Base-by-base conservation (phyloP, 1,140 invertebrate species). In the Procambarus virginalis region DNA sequence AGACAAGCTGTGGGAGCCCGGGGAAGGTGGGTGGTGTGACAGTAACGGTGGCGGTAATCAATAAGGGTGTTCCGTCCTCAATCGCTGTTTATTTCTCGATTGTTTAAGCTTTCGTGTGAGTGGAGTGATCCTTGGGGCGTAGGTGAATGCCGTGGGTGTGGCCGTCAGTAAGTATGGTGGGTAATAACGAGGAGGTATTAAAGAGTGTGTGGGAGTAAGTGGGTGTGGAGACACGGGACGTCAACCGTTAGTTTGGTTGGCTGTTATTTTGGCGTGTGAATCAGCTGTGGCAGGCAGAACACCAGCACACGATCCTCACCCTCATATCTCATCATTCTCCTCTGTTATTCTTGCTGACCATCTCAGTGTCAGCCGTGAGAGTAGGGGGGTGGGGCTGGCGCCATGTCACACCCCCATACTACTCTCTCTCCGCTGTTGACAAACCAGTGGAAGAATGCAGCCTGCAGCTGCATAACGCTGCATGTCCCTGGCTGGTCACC, bases 371-470 rank as follows among this genome's bases (percentile, higher is more conserved):
- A 64, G 12, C 12, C 17, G 8, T 45, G 22, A 73, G 22, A 73
- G 68, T 34, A 73, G 68, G 34, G 68, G 68, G 68, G 68, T 73
- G 68, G 68, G 68, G 68, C 68, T 73, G n/a, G 5, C 68, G 68
- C 68, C 68, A 73, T 73, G 20, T 73, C 34, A 73, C n/a, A 34
- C 34, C 10, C 2, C 68, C 68, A 34, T 10, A 34, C n/a, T 8
- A 22, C 10, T 73, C 0, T 34, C 4, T 64, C 20, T 17, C n/a
- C 20, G 22, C 10, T 70, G 68, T 70, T 70, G 68, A 70, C n/a
- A 34, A 34, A 70, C 1, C 14, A 8, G 14, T 5, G 20, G 20
- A n/a, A n/a, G 3, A 73, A 73, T 73, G 68, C 5, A n/a, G n/a
- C n/a, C n/a, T n/a, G n/a, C n/a, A 73, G 12, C 2, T 34, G 34